phyloP scores from a whole-genome alignment of 2,888 invertebrate genomes.

The Biston stratarius region DNA sequence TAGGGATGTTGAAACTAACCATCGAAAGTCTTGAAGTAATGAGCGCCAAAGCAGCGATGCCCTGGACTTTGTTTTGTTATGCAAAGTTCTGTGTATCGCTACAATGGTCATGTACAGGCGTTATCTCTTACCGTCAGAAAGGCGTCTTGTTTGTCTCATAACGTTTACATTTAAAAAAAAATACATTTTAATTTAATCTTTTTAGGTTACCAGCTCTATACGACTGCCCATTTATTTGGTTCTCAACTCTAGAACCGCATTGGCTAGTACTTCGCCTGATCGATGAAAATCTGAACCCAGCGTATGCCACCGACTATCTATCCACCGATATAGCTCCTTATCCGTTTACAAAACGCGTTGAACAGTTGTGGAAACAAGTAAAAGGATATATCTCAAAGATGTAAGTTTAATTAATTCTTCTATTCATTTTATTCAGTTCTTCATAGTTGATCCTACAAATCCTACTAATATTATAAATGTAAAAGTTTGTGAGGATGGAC shows the following conservation, averaged over 20 bases:
- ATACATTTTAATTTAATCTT: neutral
- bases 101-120: too few species aligned
- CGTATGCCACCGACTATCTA: slow-evolving; percentile 48
- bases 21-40: too few species aligned
- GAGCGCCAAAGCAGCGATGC: too few species aligned
- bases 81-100: too few species aligned
- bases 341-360: slow-evolving; percentile 51
- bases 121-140: too few species aligned
- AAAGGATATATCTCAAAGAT: neutral
- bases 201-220: slow-evolving; percentile 56
- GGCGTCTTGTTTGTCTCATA: too few species aligned
- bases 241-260: slow-evolving; percentile 56
- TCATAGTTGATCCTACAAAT: too few species aligned
- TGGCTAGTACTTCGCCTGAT: slow-evolving; percentile 51
- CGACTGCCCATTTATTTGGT: slow-evolving; percentile 63
- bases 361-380: slow-evolving; percentile 47
- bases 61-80: too few species aligned
- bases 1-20: too few species aligned
- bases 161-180: too few species aligned
- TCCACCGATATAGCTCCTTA: slow-evolving; percentile 48
- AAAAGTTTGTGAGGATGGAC: too few species aligned
- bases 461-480: too few species aligned
- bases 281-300: slow-evolving; percentile 55
- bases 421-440: neutral
- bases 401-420: slow-evolving; percentile 12